A percentile compares a stretch with the other conserved stretches of the same genome.
Conservation (phyloP, 2,888 invertebrate species). For the Salpingus planirostris region DNA sequence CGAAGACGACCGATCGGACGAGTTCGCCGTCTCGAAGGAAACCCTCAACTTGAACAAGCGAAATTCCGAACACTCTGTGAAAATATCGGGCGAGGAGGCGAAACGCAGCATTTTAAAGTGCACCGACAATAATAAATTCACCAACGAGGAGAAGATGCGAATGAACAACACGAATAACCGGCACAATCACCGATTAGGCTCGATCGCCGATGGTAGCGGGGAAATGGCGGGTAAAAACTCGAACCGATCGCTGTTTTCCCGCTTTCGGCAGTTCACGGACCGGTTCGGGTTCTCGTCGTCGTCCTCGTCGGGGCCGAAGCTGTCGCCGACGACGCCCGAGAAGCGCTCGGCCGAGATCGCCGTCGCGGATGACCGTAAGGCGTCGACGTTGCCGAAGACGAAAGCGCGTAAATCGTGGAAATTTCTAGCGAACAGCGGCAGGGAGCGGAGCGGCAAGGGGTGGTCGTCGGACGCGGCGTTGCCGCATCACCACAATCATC, state of each 20-base stretch:
- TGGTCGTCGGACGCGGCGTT: slow-evolving; percentile 33
- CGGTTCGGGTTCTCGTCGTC: slow-evolving; percentile 45
- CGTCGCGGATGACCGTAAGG: slow-evolving; percentile 26
- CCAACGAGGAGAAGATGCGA: slow-evolving; percentile 27
- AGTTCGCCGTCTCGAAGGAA: slow-evolving; percentile 35
- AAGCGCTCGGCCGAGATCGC: slow-evolving; percentile 27
- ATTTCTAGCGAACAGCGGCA: slow-evolving; percentile 35
- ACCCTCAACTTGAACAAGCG: slow-evolving; percentile 36
- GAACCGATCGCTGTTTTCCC: slow-evolving; percentile 42
- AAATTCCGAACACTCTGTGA: slow-evolving; percentile 38
- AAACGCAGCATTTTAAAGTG: slow-evolving; percentile 37
- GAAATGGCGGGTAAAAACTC: slow-evolving; percentile 17
- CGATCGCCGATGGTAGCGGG: too few species aligned
- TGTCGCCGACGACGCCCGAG: slow-evolving; percentile 26
- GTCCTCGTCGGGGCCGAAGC: slow-evolving; percentile 34
- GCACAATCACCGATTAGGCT: slow-evolving; percentile 10
- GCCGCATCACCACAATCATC: slow-evolving; percentile 16
- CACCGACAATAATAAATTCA: slow-evolving; percentile 25
- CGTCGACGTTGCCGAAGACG: slow-evolving; percentile 36
- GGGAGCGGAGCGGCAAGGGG: slow-evolving; percentile 28
- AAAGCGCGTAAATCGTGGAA: slow-evolving; percentile 37
- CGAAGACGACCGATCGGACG: slow-evolving; percentile 18
- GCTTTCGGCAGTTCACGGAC: slow-evolving; percentile 48
- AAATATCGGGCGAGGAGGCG: slow-evolving; percentile 27
- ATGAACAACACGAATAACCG: slow-evolving; percentile 20